Evolutionary conservation across 1,140 invertebrate species (phyloP), one percentile per base, ranked within the genome.

Genomic region (Chelonus insularis): DNA sequence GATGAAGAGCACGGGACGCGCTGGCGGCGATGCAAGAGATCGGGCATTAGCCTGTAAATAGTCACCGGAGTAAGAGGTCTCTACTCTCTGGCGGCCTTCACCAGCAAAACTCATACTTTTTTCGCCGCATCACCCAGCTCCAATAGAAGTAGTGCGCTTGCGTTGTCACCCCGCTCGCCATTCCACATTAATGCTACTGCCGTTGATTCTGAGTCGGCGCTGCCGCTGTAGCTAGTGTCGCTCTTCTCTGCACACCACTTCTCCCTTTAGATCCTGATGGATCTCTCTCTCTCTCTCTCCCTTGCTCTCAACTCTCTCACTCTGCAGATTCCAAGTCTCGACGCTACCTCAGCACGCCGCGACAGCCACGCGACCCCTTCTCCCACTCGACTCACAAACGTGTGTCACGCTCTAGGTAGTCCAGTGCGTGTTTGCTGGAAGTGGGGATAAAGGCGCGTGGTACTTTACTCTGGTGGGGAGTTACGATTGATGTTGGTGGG

Each of bases 321-420:
- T 58, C 47, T 20, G 21, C 9, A 9, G 47, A 39, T 37, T 37
- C 61, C 48, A 32, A 34, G 56, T 47, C 54, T 47, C 57, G 57
- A 25, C 56, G 62, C 21, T 47, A 50, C 29, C 55, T 47, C 48
- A 61, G 62, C 58, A 65, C 58, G 65, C 62, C 39, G 61, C 68
- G 63, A 62, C 67, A 64, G 78, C 78, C 78, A 81, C 78, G 78
- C 78, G 78, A 81, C 78, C 68, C 66, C 66, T 68, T 54, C 72
- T 73, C 79, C 75, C 73, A 70, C 72, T 63, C 54, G 18, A 16
- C 43, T 7, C 23, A 36, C 62, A 66, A 66, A 72, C 71, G 77
- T 73, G 76, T 77, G 75, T 78, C 75, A 70, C 71, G 74, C 74
- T 73, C 74, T 67, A 66, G 72, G 68, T 72, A 72, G 73, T 69